A percentile compares a stretch with the other conserved stretches of the same genome.
Conservation (phyloP, 2,888 invertebrate species). For the Hirtodrosophila duncani region DNA sequence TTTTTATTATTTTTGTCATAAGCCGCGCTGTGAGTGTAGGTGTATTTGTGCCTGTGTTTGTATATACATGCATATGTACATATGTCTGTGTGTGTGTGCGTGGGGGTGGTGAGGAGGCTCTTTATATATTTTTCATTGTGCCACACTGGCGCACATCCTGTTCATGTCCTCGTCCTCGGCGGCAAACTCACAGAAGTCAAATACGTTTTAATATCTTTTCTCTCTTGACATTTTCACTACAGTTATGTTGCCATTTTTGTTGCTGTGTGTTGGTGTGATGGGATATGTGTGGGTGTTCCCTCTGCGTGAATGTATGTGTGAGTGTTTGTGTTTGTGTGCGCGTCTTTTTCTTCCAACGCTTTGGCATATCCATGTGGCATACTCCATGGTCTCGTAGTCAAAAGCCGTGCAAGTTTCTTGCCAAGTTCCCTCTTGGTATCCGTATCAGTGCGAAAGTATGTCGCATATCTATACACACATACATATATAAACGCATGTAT, state of each 20-base stretch:
- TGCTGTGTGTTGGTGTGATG: conserved; percentile 4
- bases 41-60: conserved; percentile 10
- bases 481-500: conserved; percentile 16
- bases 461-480: conserved; percentile 25
- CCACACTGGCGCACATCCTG: conserved; percentile 72
- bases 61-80: conserved; percentile 21
- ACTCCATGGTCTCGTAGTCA: conserved; percentile 8
- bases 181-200: conserved; percentile 73
- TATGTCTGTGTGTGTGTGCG: conserved; percentile 26
- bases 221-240: conserved; percentile 75
- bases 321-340: conserved; percentile 20
- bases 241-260: conserved; percentile 72
- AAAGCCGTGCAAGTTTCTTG: conserved; percentile 43
- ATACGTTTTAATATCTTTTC: conserved; percentile 76
- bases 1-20: conserved; percentile 74
- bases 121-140: conserved; percentile 74
- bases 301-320: conserved; percentile 17
- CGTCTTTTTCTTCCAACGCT: conserved; percentile 46
- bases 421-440: conserved; percentile 39
- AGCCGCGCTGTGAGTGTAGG: conserved; percentile 23
- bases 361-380: conserved; percentile 37
- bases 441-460: conserved; percentile 49
- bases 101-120: conserved; percentile 47
- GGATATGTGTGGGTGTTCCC: background rate
- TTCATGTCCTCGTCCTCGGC: conserved; percentile 44